Evolutionary conservation across 1,140 invertebrate genomes (phyloP), one percentile per base, ranked within the genome.

Genomic region (Druon quercuslanigerum): DNA sequence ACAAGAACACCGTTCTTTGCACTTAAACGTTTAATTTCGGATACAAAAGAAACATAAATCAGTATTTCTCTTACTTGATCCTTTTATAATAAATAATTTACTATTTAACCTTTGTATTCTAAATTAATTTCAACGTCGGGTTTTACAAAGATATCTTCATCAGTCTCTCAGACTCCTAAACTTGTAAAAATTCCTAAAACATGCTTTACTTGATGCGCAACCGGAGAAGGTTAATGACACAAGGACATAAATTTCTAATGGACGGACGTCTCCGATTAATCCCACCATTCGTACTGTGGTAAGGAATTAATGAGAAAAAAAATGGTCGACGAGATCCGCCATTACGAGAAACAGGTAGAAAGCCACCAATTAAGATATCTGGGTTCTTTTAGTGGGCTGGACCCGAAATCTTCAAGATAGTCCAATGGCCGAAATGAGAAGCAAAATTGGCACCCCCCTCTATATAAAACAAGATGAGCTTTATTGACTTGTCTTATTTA

Each of bases 281-380:
- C 75, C 72, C 57, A 75, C 73, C 73, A 72, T 70, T 51, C 20
- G 20, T 46, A 46, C 40, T 8, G 40, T 46, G 40, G 40, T 46
- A 11, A 46, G 40, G 40, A 46, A 46, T 46, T 56, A 25, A 77
- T 51, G 57, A 74, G 76, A 70, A 74, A 76, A 52, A 52, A 57
- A 71, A 76, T 72, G 46, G 51, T 60, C 52, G 70, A 76, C 54
- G 12, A 25, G 75, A 79, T 79, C 82, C 73, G 82, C 84, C 85
- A 89, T 87, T 77, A 81, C 74, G 79, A 74, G 83, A 83, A 74
- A 50, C 71, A 80, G 75, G 73, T 56, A 71, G 78, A 79, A 79
- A 82, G 78, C 76, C 80, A 86, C 85, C 87, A 90, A 91, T 91
- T 91, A 90, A 91, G 90, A 90, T 88, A 89, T 91, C 87, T 70